Evolutionary conservation across 2,888 invertebrate genomes (phyloP), one percentile per base, ranked within the genome.

Genomic region (Cosmia trapezina): DNA sequence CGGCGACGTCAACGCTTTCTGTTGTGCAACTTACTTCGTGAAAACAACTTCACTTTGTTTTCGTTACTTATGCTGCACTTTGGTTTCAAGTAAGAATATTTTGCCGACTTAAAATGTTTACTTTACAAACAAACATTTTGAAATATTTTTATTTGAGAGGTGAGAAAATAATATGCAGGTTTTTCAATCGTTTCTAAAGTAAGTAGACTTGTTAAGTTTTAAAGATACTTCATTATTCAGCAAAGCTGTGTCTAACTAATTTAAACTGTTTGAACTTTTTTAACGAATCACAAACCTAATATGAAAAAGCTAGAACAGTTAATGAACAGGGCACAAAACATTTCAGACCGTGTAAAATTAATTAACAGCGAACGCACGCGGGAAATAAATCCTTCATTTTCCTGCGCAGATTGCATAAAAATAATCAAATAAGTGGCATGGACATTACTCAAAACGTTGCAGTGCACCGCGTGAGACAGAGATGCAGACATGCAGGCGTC

Each of bases 391-490:
- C 92, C 92, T 93, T 94, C 93, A 94, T 94, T 95, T 94, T 92
- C 89, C 93, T 89, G 93, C 91, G 91, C 94, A 95, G 94, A 95
- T 95, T 95, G 95, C 95, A 95, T 94, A 95, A 95, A 95, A 95
- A 95, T 95, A 96, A 95, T 95, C 94, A 95, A 95, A 95, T 95
- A 95, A 95, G 94, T 95, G 94, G 92, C 93, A 92, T 93, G 94
- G 93, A 91, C 94, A 95, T 95, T 94, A 95, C 94, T 95, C 94
- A 94, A 92, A 93, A 91, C 91, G 91, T 89, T 93, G 92, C 91
- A 91, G 87, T 92, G 91, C 92, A 90, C 90, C 88, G 89, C 84
- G 92, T 80, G 80, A 76, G 91, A 92, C 85, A 57, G 90, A 83
- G 89, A 92, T 69, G 83, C 79, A 78, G 66, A 70, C 70, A 82